These are phyloP conservation scores for Linepithema humile DNA, from an alignment of 1,140 invertebrate genomes.

Conservation along the genomic window DNA sequence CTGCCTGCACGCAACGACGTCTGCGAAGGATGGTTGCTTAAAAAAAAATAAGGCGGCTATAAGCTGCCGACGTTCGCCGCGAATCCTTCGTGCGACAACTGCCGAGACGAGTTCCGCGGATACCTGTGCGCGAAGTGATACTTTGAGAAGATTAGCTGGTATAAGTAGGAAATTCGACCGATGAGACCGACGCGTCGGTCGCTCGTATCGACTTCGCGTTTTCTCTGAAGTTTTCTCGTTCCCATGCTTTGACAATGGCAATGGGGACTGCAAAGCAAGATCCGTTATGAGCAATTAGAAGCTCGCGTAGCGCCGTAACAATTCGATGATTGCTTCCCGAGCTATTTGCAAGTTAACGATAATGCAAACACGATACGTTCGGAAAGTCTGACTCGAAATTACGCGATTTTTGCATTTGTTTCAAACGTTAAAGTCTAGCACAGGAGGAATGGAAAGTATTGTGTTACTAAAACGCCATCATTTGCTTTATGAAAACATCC, in stretches of 20 bases:
- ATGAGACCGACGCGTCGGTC: neutral
- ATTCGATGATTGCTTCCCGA: slow-evolving; percentile 24
- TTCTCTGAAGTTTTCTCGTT: slow-evolving; percentile 30
- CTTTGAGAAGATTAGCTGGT: slow-evolving; percentile 25
- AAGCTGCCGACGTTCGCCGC: slow-evolving; percentile 1
- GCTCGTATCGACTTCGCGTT: slow-evolving; percentile 20
- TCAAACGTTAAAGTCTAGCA: no score
- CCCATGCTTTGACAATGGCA: neutral
- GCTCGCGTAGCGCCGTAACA: neutral
- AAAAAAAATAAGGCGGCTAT: neutral
- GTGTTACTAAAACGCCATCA: no score
- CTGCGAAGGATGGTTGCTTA: neutral
- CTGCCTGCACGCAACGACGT: slow-evolving; percentile 21
- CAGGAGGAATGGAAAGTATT: no score
- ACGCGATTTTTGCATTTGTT: neutral
- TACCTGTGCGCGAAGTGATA: neutral
- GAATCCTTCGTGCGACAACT: slow-evolving; percentile 13
- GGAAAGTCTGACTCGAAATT: slow-evolving; percentile 11
- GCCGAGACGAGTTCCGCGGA: neutral
- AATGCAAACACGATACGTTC: neutral
- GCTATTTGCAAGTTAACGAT: slow-evolving; percentile 23
- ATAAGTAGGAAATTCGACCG: slow-evolving; percentile 19
- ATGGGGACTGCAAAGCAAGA: slow-evolving; percentile 27
- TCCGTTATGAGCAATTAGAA: slow-evolving; percentile 53
- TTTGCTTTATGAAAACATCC: neutral